phyloP scores from a whole-genome alignment of 1,140 invertebrate genomes.

The Mycetomoellerius zeteki region DNA sequence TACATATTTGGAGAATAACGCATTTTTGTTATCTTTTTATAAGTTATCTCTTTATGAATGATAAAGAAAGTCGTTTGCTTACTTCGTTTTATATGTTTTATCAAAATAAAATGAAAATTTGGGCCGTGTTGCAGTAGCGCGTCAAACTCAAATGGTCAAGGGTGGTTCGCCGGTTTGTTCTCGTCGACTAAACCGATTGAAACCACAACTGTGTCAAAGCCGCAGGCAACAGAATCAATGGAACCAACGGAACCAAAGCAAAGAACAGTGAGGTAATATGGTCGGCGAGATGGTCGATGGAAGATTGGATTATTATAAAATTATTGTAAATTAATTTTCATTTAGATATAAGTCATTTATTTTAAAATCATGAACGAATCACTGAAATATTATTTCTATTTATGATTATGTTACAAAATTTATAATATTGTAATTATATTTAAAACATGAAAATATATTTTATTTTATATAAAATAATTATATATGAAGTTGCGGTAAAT shows the following conservation, averaged over 20 bases:
- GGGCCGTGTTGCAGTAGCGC: conserved; percentile 85
- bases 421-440: conserved; percentile 15
- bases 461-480: conserved; percentile 1
- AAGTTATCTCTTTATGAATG: neutral
- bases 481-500: neutral
- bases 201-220: conserved; percentile 74
- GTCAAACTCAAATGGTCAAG: conserved; percentile 80
- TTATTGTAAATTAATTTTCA: neutral
- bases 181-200: conserved; percentile 81
- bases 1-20: neutral
- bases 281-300: neutral
- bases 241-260: conserved; percentile 79
- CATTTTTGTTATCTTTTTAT: neutral
- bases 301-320: conserved; percentile 12
- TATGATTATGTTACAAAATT: neutral
- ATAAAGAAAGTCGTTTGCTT: neutral
- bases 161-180: conserved; percentile 85
- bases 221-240: conserved; percentile 75
- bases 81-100: conserved; percentile 23
- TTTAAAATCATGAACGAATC: neutral
- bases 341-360: neutral
- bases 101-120: conserved; percentile 79
- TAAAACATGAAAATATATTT: conserved; percentile 1
- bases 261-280: conserved; percentile 84
- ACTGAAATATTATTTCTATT: neutral